Percentiles rank a stretch among this genome's conserved stretches.
These are phyloP conservation scores for Muntiacus reevesi DNA, from an alignment of 2,113 vertebrate genomes.

Conservation along the genomic window DNA sequence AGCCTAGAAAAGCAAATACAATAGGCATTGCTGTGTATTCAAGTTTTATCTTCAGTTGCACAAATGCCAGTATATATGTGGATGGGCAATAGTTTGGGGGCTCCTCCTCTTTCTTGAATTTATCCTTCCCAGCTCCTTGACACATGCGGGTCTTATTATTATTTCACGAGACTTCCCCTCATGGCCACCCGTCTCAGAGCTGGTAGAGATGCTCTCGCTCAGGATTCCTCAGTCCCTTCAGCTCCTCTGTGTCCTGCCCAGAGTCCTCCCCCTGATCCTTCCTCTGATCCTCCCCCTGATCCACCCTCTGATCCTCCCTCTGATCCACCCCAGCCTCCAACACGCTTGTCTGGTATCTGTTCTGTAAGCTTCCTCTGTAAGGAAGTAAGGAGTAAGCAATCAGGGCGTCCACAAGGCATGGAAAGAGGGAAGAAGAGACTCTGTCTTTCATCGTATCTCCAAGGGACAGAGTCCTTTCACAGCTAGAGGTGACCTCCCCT, in stretches of 20 bases:
- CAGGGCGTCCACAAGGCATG: background rate
- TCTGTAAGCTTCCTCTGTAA: background rate
- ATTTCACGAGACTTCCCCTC: background rate
- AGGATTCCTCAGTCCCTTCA: background rate
- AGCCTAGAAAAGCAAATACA: background rate
- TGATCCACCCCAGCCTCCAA: background rate
- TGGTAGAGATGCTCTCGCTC: background rate
- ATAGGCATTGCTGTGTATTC: background rate
- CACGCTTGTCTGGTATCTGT: background rate
- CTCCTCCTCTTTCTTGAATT: background rate
- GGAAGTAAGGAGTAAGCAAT: background rate
- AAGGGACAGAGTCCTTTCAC: background rate
- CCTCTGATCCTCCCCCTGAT: background rate
- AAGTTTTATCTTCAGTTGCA: background rate
- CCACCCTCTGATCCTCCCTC: background rate
- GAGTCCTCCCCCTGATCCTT: background rate
- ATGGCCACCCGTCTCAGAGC: background rate
- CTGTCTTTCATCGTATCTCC: background rate
- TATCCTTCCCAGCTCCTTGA: background rate
- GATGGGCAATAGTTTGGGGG: background rate
- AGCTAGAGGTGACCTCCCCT: background rate
- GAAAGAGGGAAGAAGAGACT: background rate
- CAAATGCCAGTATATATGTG: background rate
- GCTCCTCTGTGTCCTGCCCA: background rate
- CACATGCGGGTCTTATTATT: background rate